phyloP scores from a whole-genome alignment of 2,113 vertebrate species.

The Polypterus bichir region DNA sequence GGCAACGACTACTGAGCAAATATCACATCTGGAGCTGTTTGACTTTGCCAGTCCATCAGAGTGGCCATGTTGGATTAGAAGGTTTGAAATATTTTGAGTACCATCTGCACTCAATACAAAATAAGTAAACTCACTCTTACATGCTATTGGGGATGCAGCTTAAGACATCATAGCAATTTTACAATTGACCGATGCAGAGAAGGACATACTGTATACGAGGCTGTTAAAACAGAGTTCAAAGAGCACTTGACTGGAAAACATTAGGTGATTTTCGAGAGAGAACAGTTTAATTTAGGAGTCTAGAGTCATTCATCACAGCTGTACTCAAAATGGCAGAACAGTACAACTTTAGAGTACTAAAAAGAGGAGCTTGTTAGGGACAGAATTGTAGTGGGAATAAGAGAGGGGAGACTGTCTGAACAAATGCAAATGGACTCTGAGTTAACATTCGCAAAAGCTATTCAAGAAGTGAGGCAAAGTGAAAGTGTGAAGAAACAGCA shows the following conservation, averaged over 20 bases:
- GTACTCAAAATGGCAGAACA: slow-evolving; percentile 16
- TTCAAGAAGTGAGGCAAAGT: slow-evolving; percentile 9
- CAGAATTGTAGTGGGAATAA: slow-evolving; percentile 15
- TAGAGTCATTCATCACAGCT: slow-evolving; percentile 13
- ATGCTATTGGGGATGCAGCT: slow-evolving; percentile 8
- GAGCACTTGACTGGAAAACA: slow-evolving; percentile 4
- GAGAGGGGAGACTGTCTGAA: slow-evolving; percentile 9
- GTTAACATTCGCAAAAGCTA: slow-evolving; percentile 9
- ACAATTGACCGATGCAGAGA: neutral
- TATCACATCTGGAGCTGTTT: slow-evolving; percentile 1
- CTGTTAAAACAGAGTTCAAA: slow-evolving; percentile 10
- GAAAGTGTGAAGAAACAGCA: slow-evolving; percentile 19
- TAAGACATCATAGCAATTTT: slow-evolving; percentile 15
- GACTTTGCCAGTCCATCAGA: neutral
- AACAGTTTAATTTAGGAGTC: slow-evolving; percentile 10
- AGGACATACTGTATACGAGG: slow-evolving; percentile 12
- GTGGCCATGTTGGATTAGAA: slow-evolving; percentile 11
- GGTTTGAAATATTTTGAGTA: slow-evolving; percentile 6
- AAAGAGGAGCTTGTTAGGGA: slow-evolving; percentile 4
- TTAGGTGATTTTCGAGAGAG: slow-evolving; percentile 5
- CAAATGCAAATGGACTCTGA: slow-evolving; percentile 12
- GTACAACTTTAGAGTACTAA: neutral
- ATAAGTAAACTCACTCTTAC: slow-evolving; percentile 15
- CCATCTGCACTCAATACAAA: neutral
- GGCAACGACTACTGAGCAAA: neutral